A percentile compares a stretch with the other conserved stretches of the same genome.
phyloP scores from a whole-genome alignment of 2,797 vertebrate species.

The Pantherophis vulpinus region DNA sequence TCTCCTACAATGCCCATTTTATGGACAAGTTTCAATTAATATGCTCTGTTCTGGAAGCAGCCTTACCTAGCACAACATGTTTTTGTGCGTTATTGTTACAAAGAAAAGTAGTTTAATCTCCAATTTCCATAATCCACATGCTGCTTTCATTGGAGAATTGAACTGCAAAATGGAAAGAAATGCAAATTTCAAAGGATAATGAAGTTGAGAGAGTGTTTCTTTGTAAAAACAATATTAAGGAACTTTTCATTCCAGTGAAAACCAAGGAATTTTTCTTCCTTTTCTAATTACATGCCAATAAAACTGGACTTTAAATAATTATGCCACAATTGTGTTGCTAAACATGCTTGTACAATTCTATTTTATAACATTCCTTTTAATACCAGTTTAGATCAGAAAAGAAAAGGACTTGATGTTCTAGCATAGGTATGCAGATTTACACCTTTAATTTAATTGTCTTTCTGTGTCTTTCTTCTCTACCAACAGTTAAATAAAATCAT shows the following conservation, averaged over 20 bases:
- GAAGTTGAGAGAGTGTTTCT: not conserved
- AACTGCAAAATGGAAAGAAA: not conserved
- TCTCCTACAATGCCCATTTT: not conserved
- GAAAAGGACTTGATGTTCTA: not conserved
- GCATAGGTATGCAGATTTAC: conserved; percentile 11
- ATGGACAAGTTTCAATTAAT: not conserved
- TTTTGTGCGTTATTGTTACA: not conserved
- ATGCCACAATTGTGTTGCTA: not conserved
- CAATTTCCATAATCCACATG: not conserved
- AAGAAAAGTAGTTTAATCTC: not conserved
- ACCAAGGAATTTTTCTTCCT: not conserved
- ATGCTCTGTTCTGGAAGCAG: not conserved
- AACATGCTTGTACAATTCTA: not conserved
- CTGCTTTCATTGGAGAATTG: not conserved
- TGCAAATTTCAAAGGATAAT: not conserved
- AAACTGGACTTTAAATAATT: not conserved
- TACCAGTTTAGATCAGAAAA: not conserved
- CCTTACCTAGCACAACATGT: not conserved
- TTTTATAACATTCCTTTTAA: not conserved
- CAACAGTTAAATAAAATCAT: conserved; percentile 15
- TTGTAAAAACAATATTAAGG: not conserved
- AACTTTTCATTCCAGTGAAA: not conserved
- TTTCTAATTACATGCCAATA: not conserved
- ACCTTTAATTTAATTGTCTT: conserved; percentile 19
- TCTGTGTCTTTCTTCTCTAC: conserved; percentile 10